Evolutionary conservation across 1,140 invertebrate genomes (phyloP), one percentile per base, ranked within the genome.

Genomic region (Gerris buenoi): DNA sequence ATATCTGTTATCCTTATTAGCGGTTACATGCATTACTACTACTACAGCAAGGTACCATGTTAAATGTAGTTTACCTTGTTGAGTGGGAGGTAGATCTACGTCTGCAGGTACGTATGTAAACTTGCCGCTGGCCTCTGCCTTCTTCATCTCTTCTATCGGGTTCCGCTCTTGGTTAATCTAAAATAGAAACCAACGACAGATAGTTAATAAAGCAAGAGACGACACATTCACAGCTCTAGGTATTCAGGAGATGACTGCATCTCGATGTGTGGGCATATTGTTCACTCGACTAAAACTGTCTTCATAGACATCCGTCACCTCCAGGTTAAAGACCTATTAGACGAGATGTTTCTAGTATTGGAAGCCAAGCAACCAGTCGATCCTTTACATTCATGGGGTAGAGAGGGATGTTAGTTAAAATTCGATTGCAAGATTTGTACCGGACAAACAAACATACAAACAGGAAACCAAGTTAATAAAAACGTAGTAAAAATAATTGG

Each of bases 151-250:
- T 68, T 87, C 85, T 2, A 89, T 73, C 0, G 86, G 80, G 71
- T 88, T 86, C 57, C 90, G 79, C 59, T 91, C 87, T 66, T 81
- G 78, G 74, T 90, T 90, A 25, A 84, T 75, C 81, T 88, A 77
- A 3, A 75, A 70, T 73, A 67, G 68, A 71, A 25, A 69, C 64
- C 57, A 64, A 10, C n/a, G 33, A n/a, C 10, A 14, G 60, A 14
- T 13, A 61, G 60, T 61, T 14, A 10, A n/a, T 10, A 14, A 61
- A 14, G 23, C 60, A n/a, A n/a, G n/a, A n/a, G n/a, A n/a, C n/a
- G n/a, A n/a, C 46, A 56, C 46, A 56, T 56, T 56, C n/a, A n/a
- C 5, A 28, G 22, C 28, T 25, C 13, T 5, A 1, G 2, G 25
- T 0, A 2, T n/a, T 46, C 22, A 10, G n/a, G 29, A 46, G 22